Conservation (phyloP, 1,140 invertebrate species). For the Drosophila sp. region DNA sequence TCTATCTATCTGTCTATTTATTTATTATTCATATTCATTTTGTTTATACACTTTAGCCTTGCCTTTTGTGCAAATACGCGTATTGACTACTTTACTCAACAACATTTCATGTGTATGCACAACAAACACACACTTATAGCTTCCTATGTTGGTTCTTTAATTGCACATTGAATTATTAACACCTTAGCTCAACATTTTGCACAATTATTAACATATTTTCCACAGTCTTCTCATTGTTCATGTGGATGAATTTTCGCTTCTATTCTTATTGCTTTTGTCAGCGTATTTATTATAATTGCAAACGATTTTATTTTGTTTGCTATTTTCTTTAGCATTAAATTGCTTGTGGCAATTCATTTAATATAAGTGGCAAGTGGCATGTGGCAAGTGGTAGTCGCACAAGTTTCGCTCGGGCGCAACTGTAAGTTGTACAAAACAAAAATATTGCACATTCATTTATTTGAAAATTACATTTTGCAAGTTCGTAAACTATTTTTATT, state of each 20-base stretch:
- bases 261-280: slow-evolving; percentile 5
- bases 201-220: not conserved
- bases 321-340: slow-evolving; percentile 26
- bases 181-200: slow-evolving; percentile 8
- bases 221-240: not conserved
- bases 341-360: slow-evolving; percentile 40
- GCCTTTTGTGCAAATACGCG: slow-evolving; percentile 14
- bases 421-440: slow-evolving; percentile 20
- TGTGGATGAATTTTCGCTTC: not conserved
- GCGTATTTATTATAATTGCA: slow-evolving; percentile 41
- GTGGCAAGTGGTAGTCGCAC: slow-evolving; percentile 2
- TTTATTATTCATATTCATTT: slow-evolving; percentile 24
- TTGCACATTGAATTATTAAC: slow-evolving; percentile 2
- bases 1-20: not conserved
- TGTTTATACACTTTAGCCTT: slow-evolving; percentile 35
- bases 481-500: slow-evolving; percentile 14
- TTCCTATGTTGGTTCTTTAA: slow-evolving; percentile 25
- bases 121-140: slow-evolving; percentile 21
- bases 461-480: slow-evolving; percentile 36
- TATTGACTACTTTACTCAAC: slow-evolving; percentile 33
- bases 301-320: slow-evolving; percentile 9
- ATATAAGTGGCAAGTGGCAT: slow-evolving; percentile 28
- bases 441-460: slow-evolving; percentile 30
- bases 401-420: not conserved
- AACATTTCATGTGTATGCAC: slow-evolving; percentile 18